Conservation (phyloP, 2,113 vertebrate species). For the Albula goreensis region DNA sequence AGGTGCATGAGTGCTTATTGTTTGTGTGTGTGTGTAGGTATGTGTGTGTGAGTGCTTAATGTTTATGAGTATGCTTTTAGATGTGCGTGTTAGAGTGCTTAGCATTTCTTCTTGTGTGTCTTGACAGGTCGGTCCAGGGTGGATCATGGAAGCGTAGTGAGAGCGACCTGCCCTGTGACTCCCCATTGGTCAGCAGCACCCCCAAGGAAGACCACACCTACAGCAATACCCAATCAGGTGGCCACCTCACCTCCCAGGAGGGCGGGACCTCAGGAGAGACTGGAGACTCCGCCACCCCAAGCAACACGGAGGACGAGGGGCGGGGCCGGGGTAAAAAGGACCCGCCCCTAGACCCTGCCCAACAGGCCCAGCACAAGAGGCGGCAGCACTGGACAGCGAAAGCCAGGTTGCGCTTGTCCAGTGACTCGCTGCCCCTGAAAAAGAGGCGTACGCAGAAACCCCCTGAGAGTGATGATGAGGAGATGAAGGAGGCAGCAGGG, state of each 20-base stretch:
- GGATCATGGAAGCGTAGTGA: slow-evolving; percentile 83
- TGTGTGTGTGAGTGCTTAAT: background rate
- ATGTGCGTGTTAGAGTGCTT: background rate
- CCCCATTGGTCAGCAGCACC: slow-evolving; percentile 84
- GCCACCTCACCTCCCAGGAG: slow-evolving; percentile 72
- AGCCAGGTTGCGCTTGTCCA: slow-evolving; percentile 77
- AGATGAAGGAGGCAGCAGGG: slow-evolving; percentile 98
- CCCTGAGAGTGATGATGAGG: slow-evolving; percentile 95
- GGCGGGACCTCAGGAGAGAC: slow-evolving; percentile 55
- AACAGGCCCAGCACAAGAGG: slow-evolving; percentile 86
- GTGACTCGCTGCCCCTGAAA: slow-evolving; percentile 95
- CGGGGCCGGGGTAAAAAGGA: slow-evolving; percentile 79
- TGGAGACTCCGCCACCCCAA: slow-evolving; percentile 37
- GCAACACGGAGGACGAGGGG: slow-evolving; percentile 81
- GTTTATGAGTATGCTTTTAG: too few species aligned
- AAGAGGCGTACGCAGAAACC: slow-evolving; percentile 92
- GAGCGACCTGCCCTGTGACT: slow-evolving; percentile 81
- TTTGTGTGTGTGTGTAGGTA: background rate
- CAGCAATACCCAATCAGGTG: slow-evolving; percentile 86
- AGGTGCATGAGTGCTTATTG: background rate
- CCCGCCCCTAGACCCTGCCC: slow-evolving; percentile 79
- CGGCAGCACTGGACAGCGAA: slow-evolving; percentile 86
- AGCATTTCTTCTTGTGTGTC: background rate
- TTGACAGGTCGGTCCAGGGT: slow-evolving; percentile 69
- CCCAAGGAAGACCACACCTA: slow-evolving; percentile 96